phyloP scores from a whole-genome alignment of 1,140 invertebrate species.

The Globodera rostochiensis region DNA sequence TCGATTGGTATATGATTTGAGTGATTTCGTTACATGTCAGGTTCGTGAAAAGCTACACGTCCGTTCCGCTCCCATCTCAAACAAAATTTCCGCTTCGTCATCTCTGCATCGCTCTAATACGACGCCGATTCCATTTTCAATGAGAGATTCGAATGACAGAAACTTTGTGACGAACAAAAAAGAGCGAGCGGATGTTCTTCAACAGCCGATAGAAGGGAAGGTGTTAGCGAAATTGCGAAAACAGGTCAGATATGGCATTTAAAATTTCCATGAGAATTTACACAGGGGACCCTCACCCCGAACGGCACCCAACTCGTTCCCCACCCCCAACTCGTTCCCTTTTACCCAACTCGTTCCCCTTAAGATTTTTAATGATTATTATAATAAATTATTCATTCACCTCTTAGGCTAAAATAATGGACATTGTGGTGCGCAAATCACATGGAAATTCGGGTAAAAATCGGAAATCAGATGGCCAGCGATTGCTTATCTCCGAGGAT shows the following conservation, averaged over 20 bases:
- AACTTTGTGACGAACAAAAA: background rate
- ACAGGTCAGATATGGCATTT: background rate
- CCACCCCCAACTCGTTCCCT: too few relatives aligned
- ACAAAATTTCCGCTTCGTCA: background rate
- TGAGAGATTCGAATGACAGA: background rate
- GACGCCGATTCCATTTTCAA: background rate
- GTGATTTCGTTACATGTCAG: background rate
- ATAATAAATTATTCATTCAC: too few relatives aligned
- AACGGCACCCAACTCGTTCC: too few relatives aligned
- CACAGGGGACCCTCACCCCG: too few relatives aligned
- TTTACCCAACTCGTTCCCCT: too few relatives aligned
- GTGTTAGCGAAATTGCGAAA: background rate
- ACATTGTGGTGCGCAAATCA: slow-evolving; percentile 7
- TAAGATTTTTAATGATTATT: too few relatives aligned
- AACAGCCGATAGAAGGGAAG: background rate
- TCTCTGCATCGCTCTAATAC: slow-evolving; percentile 12
- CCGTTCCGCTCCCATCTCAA: background rate
- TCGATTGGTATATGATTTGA: too few relatives aligned
- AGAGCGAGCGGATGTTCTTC: background rate
- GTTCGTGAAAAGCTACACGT: background rate
- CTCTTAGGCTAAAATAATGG: slow-evolving; percentile 10
- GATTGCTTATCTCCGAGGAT: slow-evolving; percentile 1
- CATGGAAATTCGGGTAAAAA: background rate
- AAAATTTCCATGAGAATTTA: too few relatives aligned
- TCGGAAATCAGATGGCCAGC: slow-evolving; percentile 7